phyloP scores from a whole-genome alignment of 2,797 vertebrate genomes.

The Buceros bicornis region DNA sequence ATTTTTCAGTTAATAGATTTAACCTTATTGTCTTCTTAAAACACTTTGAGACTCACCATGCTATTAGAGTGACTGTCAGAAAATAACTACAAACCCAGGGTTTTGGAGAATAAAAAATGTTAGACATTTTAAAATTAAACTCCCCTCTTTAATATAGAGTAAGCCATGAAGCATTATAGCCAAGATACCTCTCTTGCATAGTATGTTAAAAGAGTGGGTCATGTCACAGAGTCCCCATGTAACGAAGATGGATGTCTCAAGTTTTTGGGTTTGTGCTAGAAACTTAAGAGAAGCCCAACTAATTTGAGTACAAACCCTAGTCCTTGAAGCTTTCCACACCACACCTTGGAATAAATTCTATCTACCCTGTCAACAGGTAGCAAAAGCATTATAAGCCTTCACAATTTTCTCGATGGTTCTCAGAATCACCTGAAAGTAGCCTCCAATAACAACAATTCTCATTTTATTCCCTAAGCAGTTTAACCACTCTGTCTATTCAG shows the following conservation, averaged over 20 bases:
- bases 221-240: background rate
- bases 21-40: background rate
- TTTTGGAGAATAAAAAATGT: background rate
- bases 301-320: background rate
- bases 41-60: background rate
- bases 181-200: background rate
- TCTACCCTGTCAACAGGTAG: background rate
- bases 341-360: background rate
- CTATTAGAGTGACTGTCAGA: background rate
- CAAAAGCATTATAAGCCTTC: background rate
- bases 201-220: background rate
- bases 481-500: background rate
- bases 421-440: background rate
- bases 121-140: background rate
- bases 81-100: fast-evolving
- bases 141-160: background rate
- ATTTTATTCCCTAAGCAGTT: background rate
- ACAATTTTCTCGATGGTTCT: background rate
- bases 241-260: background rate
- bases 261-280: background rate
- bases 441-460: background rate
- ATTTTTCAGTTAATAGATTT: background rate
- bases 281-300: background rate
- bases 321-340: background rate
- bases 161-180: background rate